A percentile compares a stretch with the other conserved stretches of the same genome.
Conservation (phyloP, 2,113 vertebrate species). For the Caloenas nicobarica region DNA sequence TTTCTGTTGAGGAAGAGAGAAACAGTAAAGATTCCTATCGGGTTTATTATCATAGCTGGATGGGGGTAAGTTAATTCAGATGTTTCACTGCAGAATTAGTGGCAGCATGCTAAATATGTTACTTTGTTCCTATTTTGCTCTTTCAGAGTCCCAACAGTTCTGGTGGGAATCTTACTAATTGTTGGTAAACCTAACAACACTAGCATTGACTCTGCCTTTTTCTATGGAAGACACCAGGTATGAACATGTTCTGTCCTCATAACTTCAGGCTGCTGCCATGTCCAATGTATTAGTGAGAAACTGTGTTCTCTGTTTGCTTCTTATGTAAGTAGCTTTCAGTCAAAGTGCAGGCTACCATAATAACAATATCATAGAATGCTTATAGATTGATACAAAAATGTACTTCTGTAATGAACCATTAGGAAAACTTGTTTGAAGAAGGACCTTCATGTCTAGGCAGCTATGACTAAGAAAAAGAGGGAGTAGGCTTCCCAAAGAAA, state of each 20-base stretch:
- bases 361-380: background rate
- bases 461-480: background rate
- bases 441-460: background rate
- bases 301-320: background rate
- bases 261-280: background rate
- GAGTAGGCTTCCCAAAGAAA: background rate
- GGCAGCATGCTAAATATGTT: background rate
- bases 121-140: background rate
- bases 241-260: background rate
- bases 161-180: slow-evolving; percentile 85
- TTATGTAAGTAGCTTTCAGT: background rate
- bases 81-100: background rate
- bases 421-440: background rate
- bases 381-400: background rate
- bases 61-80: slow-evolving; percentile 88
- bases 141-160: slow-evolving; percentile 83
- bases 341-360: background rate
- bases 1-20: slow-evolving; percentile 84
- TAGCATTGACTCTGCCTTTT: slow-evolving; percentile 86
- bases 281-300: background rate
- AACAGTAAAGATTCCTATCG: slow-evolving; percentile 79
- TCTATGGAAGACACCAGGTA: slow-evolving; percentile 93
- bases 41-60: slow-evolving; percentile 83
- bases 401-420: background rate
- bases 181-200: slow-evolving; percentile 78